Evolutionary conservation across 1,140 invertebrate species (phyloP), one percentile per base, ranked within the genome.

Genomic region (Riptortus pedestris): DNA sequence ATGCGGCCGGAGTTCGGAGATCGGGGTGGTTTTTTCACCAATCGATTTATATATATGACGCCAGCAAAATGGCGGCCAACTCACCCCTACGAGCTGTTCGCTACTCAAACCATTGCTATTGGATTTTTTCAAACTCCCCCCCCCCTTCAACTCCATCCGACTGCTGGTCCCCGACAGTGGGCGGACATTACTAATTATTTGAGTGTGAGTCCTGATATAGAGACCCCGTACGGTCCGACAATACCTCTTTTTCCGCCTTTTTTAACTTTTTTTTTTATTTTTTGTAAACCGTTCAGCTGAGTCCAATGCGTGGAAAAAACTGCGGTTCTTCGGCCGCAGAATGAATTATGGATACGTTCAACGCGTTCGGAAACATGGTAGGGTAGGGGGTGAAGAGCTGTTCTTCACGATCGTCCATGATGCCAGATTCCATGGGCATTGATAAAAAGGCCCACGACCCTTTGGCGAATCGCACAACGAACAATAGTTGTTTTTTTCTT

Each of bases 1-100:
- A 55, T 55, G 51, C 24, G 24, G 18, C 18, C 24, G 51, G 26
- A 55, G 26, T 38, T 5, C 20, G 51, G 51, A 55, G 51, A 24
- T 55, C 24, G 24, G 51, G 24, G 51, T 24, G 31, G 31, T 14
- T 55, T 55, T 55, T 55, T 55, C 24, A 55, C 51, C 18, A 55
- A 55, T 55, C 51, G 51, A 55, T 55, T 24, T 24, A 55, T 55
- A 55, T 55, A 55, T 55, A 26, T 55, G 51, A 55, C 51, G 51
- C 24, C 12, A 55, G 14, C 51, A 55, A 55, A 55, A 55, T 55
- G 51, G 51, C 51, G 22, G 51, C 51, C 45, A 48, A 4, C 45
- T 38, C 31, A 38, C 31, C 14, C 31, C 31, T 14, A 14, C 5
- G 5, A 5, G 31, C 31, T 38, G 31, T 14, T 38, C 14, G 31